phyloP scores from a whole-genome alignment of 2,888 invertebrate species.

The Pinctada fucata region DNA sequence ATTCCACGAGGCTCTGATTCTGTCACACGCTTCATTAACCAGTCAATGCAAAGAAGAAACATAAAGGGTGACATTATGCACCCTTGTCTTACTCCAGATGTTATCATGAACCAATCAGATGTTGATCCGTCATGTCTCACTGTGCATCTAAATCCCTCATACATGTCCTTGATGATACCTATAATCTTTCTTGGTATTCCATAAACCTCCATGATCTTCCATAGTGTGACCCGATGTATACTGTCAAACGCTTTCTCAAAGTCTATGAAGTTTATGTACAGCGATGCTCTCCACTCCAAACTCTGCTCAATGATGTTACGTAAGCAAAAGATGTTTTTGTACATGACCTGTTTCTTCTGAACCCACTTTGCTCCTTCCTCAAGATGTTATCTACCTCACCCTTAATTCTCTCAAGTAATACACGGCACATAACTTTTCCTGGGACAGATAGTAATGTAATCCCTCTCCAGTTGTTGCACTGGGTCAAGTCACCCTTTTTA shows the following conservation, averaged over 20 bases:
- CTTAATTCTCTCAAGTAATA: slow-evolving; percentile 27
- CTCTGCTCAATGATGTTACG: slow-evolving; percentile 12
- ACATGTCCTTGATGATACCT: slow-evolving; percentile 12
- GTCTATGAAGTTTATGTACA: slow-evolving; percentile 22
- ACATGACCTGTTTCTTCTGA: slow-evolving; percentile 13
- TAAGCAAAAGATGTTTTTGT: slow-evolving; percentile 6
- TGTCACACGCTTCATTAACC: slow-evolving; percentile 16
- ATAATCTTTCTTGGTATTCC: slow-evolving; percentile 24
- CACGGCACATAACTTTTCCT: slow-evolving; percentile 25
- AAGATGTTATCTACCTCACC: slow-evolving; percentile 8
- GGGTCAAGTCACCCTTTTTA: slow-evolving; percentile 16
- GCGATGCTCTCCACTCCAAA: not conserved
- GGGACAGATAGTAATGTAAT: slow-evolving; percentile 35
- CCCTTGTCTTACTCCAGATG: slow-evolving; percentile 31
- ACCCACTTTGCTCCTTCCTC: slow-evolving; percentile 13
- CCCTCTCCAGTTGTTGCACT: slow-evolving; percentile 41
- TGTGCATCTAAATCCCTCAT: slow-evolving; percentile 5
- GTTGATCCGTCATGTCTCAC: slow-evolving; percentile 16
- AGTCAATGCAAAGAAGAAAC: slow-evolving; percentile 29
- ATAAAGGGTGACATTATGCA: slow-evolving; percentile 24
- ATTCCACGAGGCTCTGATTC: slow-evolving; percentile 12
- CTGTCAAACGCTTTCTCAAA: slow-evolving; percentile 38
- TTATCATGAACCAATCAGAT: slow-evolving; percentile 26
- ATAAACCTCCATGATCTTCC: slow-evolving; percentile 29
- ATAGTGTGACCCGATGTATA: slow-evolving; percentile 17